Evolutionary conservation across 2,113 vertebrate genomes (phyloP).

Genomic region (Poeciliopsis prolifica): DNA sequence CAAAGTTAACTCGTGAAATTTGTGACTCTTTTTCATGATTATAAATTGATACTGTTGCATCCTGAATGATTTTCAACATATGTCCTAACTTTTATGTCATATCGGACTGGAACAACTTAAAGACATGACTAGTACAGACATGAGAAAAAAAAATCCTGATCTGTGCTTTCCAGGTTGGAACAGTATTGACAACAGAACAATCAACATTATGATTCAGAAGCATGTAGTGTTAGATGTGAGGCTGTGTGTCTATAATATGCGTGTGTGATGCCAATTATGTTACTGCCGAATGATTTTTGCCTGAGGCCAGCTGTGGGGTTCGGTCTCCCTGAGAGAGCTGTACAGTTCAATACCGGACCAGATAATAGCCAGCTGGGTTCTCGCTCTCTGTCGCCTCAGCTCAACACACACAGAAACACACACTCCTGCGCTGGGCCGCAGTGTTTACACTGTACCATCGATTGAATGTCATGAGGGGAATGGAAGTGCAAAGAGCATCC

Average conservation of each 20-base stretch:
- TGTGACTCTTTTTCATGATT: background rate
- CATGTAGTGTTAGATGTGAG: slow-evolving; percentile 37
- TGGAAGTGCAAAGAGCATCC: slow-evolving; percentile 38
- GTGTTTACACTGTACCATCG: slow-evolving; percentile 62
- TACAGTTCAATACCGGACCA: slow-evolving; percentile 60
- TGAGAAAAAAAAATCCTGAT: background rate
- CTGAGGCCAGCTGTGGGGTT: slow-evolving; percentile 41
- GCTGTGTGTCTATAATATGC: background rate
- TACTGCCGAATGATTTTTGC: slow-evolving; percentile 51
- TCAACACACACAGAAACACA: slow-evolving; percentile 49
- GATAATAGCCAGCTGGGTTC: slow-evolving; percentile 68
- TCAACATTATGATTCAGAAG: slow-evolving; percentile 41
- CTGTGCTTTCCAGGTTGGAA: background rate
- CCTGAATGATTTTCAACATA: background rate
- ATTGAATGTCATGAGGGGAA: slow-evolving; percentile 58
- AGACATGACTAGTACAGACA: too few relatives aligned
- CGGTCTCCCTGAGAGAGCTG: slow-evolving; percentile 53
- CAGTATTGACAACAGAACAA: slow-evolving; percentile 6
- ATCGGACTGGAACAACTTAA: background rate
- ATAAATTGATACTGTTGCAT: background rate
- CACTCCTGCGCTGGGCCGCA: slow-evolving; percentile 40
- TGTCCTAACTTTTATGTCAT: background rate
- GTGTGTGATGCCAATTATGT: slow-evolving; percentile 45
- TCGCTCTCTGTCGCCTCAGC: slow-evolving; percentile 43
- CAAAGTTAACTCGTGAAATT: background rate